Evolutionary conservation across 1,140 invertebrate species (phyloP).

Genomic region (Listronotus bonariensis): DNA sequence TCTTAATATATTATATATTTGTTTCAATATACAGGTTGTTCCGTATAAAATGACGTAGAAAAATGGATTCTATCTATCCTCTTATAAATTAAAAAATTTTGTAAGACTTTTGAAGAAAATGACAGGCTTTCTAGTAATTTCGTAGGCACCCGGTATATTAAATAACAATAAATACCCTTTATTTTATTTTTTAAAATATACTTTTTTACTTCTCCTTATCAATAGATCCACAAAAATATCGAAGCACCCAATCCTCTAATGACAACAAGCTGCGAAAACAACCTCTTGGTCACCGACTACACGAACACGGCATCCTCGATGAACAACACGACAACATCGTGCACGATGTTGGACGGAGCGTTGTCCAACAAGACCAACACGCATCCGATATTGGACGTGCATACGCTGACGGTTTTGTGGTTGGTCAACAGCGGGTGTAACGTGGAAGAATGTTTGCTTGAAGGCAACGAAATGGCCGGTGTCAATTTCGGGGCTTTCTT

Average conservation of each 20-base stretch:
- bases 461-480: constrained; percentile 56
- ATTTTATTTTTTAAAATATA: no score
- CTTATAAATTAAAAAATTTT: no score
- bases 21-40: no score
- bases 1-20: no score
- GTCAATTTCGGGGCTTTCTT: constrained; percentile 59
- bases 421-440: constrained; percentile 68
- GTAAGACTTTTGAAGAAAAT: no score
- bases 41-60: no score
- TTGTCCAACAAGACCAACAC: constrained; percentile 25
- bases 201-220: background rate
- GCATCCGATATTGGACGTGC: constrained; percentile 59
- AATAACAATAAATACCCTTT: no score
- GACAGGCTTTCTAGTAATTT: no score
- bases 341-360: constrained; percentile 26
- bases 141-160: no score
- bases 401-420: constrained; percentile 70
- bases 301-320: constrained; percentile 27
- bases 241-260: constrained; percentile 25
- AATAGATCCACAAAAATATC: constrained; percentile 21
- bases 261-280: constrained; percentile 38
- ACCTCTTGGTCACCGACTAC: constrained; percentile 26
- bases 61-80: no score
- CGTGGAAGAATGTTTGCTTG: constrained; percentile 67
- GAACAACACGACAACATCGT: constrained; percentile 40